Evolutionary conservation across 2,888 invertebrate genomes (phyloP).

Genomic region (Phania funesta): DNA sequence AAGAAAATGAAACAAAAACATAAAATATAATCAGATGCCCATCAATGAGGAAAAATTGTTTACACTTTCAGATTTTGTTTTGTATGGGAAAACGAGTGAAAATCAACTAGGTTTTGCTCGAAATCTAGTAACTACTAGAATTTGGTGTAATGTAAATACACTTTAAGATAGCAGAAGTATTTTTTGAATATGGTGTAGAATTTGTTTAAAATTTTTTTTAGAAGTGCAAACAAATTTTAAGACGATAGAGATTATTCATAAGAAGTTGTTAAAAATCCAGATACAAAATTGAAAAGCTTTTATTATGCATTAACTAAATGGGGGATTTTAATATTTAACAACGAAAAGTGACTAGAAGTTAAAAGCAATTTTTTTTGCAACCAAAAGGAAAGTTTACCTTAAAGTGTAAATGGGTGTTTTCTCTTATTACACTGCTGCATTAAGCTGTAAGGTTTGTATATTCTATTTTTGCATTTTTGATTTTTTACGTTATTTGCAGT

Average conservation of each 20-base stretch:
- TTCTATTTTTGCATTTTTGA: neutral
- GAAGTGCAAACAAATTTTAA: slow-evolving; percentile 3
- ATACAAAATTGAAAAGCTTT: slow-evolving; percentile 30
- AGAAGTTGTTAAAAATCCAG: neutral
- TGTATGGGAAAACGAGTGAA: too few species aligned
- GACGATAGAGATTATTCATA: slow-evolving; percentile 37
- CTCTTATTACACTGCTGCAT: neutral
- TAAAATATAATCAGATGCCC: too few species aligned
- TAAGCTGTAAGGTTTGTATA: neutral
- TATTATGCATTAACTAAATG: slow-evolving; percentile 33
- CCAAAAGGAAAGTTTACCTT: slow-evolving; percentile 23
- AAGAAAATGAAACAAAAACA: too few species aligned
- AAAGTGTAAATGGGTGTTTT: slow-evolving; percentile 21
- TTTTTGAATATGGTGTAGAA: too few species aligned
- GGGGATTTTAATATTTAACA: slow-evolving; percentile 48
- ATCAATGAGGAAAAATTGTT: too few species aligned
- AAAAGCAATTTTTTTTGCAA: slow-evolving; percentile 41
- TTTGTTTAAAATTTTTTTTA: too few species aligned
- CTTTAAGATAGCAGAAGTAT: too few species aligned
- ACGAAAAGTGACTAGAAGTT: slow-evolving; percentile 65
- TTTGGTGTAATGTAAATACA: too few species aligned
- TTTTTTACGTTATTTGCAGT: slow-evolving; percentile 16
- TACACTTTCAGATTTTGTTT: too few species aligned
- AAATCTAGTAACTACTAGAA: too few species aligned
- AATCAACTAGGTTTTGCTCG: too few species aligned